Evolutionary conservation across 2,113 vertebrate species (phyloP).

Genomic region (Scomber japonicus): DNA sequence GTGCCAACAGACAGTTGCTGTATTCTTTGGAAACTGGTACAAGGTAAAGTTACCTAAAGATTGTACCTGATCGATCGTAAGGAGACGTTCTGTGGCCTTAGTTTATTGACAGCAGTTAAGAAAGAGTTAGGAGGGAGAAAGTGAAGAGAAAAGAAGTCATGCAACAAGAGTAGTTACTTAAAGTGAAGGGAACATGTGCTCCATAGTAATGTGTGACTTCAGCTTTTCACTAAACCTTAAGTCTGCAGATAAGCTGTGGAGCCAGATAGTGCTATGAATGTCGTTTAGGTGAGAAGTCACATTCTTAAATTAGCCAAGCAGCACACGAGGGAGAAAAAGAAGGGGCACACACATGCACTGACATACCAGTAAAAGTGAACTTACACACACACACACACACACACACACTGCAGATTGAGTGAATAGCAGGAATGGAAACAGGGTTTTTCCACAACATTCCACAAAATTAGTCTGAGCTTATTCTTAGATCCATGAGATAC

Average conservation of each 20-base stretch:
- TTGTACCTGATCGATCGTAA: slow-evolving; percentile 91
- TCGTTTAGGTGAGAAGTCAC: slow-evolving; percentile 72
- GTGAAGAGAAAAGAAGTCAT: slow-evolving; percentile 70
- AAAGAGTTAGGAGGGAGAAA: slow-evolving; percentile 76
- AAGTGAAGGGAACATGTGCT: slow-evolving; percentile 52
- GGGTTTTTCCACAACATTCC: slow-evolving; percentile 60
- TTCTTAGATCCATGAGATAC: slow-evolving; percentile 44
- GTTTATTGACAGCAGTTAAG: slow-evolving; percentile 83
- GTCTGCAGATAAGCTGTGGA: slow-evolving; percentile 59
- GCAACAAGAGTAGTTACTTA: slow-evolving; percentile 53
- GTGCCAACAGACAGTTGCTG: slow-evolving; percentile 25
- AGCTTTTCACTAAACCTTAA: slow-evolving; percentile 35
- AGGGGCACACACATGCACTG: slow-evolving; percentile 22
- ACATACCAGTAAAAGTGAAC: slow-evolving; percentile 12
- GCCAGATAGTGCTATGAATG: slow-evolving; percentile 51
- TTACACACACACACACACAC: not conserved
- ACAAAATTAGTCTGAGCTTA: slow-evolving; percentile 46
- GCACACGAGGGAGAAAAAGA: slow-evolving; percentile 54
- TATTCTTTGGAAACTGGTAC: slow-evolving; percentile 78
- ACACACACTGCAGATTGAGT: not conserved
- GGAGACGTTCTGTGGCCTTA: slow-evolving; percentile 89
- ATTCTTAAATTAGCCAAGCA: slow-evolving; percentile 73
- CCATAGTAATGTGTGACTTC: slow-evolving; percentile 14
- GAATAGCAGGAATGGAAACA: slow-evolving; percentile 41
- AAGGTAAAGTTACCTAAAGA: slow-evolving; percentile 88